A percentile compares a stretch with the other conserved stretches of the same genome.
Evolutionary conservation across 2,797 vertebrate genomes (phyloP).

Genomic region (Ibycter americanus): DNA sequence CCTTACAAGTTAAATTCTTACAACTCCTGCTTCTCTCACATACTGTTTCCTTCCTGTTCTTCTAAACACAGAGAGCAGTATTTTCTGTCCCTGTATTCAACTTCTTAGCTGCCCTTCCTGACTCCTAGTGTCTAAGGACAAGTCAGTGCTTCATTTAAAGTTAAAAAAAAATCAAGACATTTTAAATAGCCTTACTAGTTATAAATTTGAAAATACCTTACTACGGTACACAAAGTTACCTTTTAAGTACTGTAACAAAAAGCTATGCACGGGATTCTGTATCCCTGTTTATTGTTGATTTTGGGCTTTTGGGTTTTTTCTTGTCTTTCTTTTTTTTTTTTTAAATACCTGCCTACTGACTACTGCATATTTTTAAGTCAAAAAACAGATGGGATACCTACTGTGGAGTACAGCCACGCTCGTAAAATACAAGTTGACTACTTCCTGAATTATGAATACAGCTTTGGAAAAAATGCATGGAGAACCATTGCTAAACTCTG

Average conservation of each 20-base stretch:
- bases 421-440: not conserved
- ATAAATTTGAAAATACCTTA: not conserved
- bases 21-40: not conserved
- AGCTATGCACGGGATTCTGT: not conserved
- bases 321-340: not conserved
- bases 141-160: not conserved
- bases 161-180: not conserved
- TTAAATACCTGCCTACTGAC: not conserved
- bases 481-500: not conserved
- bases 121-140: not conserved
- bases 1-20: not conserved
- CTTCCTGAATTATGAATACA: not conserved
- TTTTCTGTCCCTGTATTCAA: not conserved
- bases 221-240: not conserved
- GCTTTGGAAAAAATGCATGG: not conserved
- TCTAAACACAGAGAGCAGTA: not conserved
- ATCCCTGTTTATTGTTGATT: not conserved
- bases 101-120: not conserved
- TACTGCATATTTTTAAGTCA: not conserved
- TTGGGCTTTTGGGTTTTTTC: not conserved
- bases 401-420: not conserved
- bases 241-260: not conserved
- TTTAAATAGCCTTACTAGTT: not conserved
- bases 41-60: conserved; percentile 18
- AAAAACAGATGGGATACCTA: not conserved